phyloP scores from a whole-genome alignment of 2,888 invertebrate genomes.

The Drosophila demipolita region DNA sequence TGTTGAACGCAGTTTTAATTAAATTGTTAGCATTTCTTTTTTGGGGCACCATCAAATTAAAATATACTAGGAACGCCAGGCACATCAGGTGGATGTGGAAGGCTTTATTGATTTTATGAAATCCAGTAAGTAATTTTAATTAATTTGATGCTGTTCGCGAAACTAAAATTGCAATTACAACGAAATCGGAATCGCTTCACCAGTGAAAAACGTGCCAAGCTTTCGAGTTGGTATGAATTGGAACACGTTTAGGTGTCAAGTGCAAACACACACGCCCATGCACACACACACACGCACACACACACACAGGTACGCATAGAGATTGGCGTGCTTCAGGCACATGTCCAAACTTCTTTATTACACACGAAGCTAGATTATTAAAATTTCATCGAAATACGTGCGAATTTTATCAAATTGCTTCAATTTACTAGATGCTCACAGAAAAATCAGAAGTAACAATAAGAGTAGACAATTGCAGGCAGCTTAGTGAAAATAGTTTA shows the following conservation, averaged over 20 bases:
- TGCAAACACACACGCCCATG: background rate
- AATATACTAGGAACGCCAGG: slow-evolving; percentile 45
- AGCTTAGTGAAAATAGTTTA: background rate
- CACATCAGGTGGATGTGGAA: slow-evolving; percentile 38
- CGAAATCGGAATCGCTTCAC: slow-evolving; percentile 48
- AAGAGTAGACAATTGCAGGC: background rate
- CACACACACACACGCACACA: slow-evolving; percentile 3
- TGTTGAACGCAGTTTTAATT: slow-evolving; percentile 62
- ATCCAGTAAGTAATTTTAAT: slow-evolving; percentile 69
- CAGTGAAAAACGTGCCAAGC: slow-evolving; percentile 29
- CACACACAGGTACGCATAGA: slow-evolving; percentile 2
- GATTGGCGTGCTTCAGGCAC: slow-evolving; percentile 15
- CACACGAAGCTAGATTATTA: slow-evolving; percentile 62
- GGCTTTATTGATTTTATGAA: slow-evolving; percentile 23
- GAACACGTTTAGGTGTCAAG: slow-evolving; percentile 32
- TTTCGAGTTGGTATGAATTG: background rate
- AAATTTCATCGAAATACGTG: slow-evolving; percentile 73
- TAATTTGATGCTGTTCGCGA: slow-evolving; percentile 56
- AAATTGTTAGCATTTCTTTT: slow-evolving; percentile 65
- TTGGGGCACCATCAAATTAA: slow-evolving; percentile 57
- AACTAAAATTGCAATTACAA: slow-evolving; percentile 64
- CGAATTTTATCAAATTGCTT: slow-evolving; percentile 54
- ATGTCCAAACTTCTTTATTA: slow-evolving; percentile 69
- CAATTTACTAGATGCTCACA: slow-evolving; percentile 3
- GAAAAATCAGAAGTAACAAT: background rate